These are phyloP conservation scores for Odontesthes bonariensis DNA, from an alignment of 2,113 vertebrate genomes.

Conservation along the genomic window DNA sequence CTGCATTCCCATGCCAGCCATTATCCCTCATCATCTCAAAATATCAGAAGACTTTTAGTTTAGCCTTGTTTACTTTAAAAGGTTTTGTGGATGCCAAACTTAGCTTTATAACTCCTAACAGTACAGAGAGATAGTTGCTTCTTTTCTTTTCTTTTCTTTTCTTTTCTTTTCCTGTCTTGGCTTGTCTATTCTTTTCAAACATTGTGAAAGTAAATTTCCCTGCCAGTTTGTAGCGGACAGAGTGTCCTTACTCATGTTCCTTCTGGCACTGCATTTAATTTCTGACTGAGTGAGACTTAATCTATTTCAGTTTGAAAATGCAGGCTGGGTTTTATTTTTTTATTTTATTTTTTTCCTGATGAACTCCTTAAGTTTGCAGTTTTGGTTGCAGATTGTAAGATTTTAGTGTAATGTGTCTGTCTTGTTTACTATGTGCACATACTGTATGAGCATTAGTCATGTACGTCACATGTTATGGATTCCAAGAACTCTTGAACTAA, in stretches of 20 bases:
- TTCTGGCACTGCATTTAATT: conserved; percentile 11
- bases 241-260: conserved; percentile 15
- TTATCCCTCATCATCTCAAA: conserved; percentile 30
- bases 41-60: not conserved
- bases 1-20: not conserved
- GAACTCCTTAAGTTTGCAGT: conserved; percentile 10
- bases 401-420: not conserved
- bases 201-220: conserved; percentile 3
- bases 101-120: not conserved
- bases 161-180: not conserved
- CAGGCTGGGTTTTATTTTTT: not conserved
- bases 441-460: not conserved
- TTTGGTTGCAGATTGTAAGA: not conserved
- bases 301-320: conserved; percentile 32
- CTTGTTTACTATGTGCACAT: conserved; percentile 3
- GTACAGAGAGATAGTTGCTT: not conserved
- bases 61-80: conserved; percentile 2
- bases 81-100: not conserved
- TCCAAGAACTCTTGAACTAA: conserved; percentile 14
- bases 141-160: not conserved
- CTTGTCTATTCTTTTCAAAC: not conserved
- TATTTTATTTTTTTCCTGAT: not conserved
- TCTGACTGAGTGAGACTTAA: conserved; percentile 8
- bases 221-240: not conserved
- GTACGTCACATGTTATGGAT: not conserved